Evolutionary conservation across 2,113 vertebrate genomes (phyloP).

Genomic region (Conger conger): DNA sequence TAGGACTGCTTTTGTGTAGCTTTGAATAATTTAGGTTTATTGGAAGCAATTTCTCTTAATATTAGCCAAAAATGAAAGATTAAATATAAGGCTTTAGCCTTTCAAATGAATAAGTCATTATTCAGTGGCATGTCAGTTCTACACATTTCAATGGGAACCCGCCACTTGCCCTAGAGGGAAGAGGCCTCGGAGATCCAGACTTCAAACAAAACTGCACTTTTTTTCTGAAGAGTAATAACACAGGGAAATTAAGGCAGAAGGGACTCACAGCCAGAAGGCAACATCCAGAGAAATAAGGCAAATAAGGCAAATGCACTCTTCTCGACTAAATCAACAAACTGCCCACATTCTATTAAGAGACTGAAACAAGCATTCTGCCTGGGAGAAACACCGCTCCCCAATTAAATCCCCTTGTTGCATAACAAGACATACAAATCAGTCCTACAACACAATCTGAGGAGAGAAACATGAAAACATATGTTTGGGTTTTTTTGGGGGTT

Average conservation of each 20-base stretch:
- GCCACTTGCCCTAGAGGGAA: constrained; percentile 1
- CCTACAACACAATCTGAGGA: neutral
- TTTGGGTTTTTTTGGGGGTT: neutral
- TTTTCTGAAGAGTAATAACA: constrained; percentile 5
- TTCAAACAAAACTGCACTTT: constrained; percentile 6
- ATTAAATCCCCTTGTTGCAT: neutral
- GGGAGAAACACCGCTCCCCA: constrained; percentile 5
- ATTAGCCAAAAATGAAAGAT: constrained; percentile 29
- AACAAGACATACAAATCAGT: neutral
- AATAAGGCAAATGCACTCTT: constrained; percentile 8
- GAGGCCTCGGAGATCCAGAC: constrained; percentile 4
- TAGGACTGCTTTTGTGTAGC: constrained; percentile 23
- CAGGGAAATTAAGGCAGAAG: neutral
- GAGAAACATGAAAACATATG: neutral
- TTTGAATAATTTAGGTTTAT: constrained; percentile 35
- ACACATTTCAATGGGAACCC: neutral
- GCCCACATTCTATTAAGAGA: constrained; percentile 10
- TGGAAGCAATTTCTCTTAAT: constrained; percentile 41
- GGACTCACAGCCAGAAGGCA: constrained; percentile 5
- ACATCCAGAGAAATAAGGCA: constrained; percentile 6
- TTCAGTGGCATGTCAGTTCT: neutral
- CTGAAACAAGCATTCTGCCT: constrained; percentile 15
- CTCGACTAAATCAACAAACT: constrained; percentile 15
- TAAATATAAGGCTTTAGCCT: constrained; percentile 27
- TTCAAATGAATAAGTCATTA: constrained; percentile 34